phyloP scores from a whole-genome alignment of 1,140 invertebrate genomes.

The roundworm (Caenorhabditis elegans) region WBcel235 BX284604.4:12366001-12366500 shows the following conservation, averaged over 20 bases:
- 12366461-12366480: neutral
- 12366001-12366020: neutral
- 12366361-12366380: too few species aligned
- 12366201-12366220: conserved; percentile 14
- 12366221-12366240: neutral
- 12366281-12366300: neutral
- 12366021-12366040: neutral
- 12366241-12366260: neutral
- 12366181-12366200: neutral
- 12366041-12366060: neutral
- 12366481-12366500: neutral
- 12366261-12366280: neutral
- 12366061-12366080: neutral
- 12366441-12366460: too few species aligned
- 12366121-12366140: neutral
- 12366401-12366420: too few species aligned
- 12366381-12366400: too few species aligned
- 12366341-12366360: too few species aligned
- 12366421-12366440: too few species aligned
- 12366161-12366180: neutral
- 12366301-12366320: too few species aligned
- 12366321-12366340: too few species aligned
- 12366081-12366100: too few species aligned
- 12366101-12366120: neutral
- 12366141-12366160: neutral